Conservation (phyloP, 2,888 invertebrate genomes). For the Chrysotoxum bicinctum region DNA sequence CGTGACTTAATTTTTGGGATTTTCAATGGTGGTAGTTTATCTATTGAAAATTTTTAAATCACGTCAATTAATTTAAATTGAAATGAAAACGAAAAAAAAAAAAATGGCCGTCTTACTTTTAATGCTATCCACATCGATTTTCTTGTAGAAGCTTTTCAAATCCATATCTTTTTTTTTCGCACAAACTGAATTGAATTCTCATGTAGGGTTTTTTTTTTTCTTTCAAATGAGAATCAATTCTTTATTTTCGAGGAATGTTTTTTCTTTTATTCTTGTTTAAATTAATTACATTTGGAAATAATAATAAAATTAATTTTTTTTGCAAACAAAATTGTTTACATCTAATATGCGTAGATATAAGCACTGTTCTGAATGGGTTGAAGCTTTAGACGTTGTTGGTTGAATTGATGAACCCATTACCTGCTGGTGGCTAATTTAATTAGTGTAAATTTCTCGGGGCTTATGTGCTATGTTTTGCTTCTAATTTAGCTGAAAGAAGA, state of each 20-base stretch:
- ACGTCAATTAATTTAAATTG: slow-evolving; percentile 33
- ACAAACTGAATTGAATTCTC: slow-evolving; percentile 39
- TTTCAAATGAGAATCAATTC: slow-evolving; percentile 40
- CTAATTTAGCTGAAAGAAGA: slow-evolving; percentile 4
- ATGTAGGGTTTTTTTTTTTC: slow-evolving; percentile 12
- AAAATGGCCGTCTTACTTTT: slow-evolving; percentile 75
- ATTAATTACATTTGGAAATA: slow-evolving; percentile 4
- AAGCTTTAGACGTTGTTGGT: slow-evolving; percentile 43
- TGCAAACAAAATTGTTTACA: slow-evolving; percentile 64
- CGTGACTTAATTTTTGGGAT: slow-evolving; percentile 79
- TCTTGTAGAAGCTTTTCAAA: slow-evolving; percentile 78
- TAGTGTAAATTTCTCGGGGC: slow-evolving; percentile 72
- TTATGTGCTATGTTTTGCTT: slow-evolving; percentile 37
- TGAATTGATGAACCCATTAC: slow-evolving; percentile 65
- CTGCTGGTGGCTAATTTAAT: slow-evolving; percentile 76
- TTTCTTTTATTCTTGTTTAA: neutral
- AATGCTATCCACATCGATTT: slow-evolving; percentile 78
- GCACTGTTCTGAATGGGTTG: slow-evolving; percentile 56
- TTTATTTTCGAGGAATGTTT: neutral
- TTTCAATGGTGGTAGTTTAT: slow-evolving; percentile 77
- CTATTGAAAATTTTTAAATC: slow-evolving; percentile 70
- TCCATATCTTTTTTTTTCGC: slow-evolving; percentile 76
- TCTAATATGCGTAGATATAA: slow-evolving; percentile 59
- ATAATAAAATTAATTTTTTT: slow-evolving; percentile 34
- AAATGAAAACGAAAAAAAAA: slow-evolving; percentile 23